Evolutionary conservation across 2,113 vertebrate genomes (phyloP).

Genomic region (Hypocryptadius cinnamomeus): DNA sequence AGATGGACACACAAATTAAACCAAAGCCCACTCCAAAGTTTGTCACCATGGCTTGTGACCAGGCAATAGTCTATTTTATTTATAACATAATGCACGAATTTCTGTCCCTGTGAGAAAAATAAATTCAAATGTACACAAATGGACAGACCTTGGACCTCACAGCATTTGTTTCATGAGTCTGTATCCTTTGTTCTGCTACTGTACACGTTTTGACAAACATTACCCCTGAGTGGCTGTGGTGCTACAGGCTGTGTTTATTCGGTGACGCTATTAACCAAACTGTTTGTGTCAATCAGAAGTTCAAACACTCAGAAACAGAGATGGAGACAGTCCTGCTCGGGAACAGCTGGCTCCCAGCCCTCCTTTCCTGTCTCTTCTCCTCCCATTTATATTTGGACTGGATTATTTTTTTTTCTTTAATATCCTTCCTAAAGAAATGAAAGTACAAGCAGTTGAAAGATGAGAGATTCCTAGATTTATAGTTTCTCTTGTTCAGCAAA

Average conservation of each 20-base stretch:
- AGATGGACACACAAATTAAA: background rate
- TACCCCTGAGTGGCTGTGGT: background rate
- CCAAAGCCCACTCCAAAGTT: background rate
- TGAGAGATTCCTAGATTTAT: background rate
- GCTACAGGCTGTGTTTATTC: background rate
- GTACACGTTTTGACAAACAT: background rate
- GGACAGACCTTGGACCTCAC: background rate
- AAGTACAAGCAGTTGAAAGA: background rate
- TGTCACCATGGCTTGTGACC: background rate
- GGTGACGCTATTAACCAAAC: background rate
- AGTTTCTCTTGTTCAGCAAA: background rate
- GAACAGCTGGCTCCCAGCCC: conserved; percentile 3
- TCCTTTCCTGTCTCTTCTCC: background rate
- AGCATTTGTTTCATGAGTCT: background rate
- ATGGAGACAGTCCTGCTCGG: background rate
- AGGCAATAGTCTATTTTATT: background rate
- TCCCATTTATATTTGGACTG: background rate
- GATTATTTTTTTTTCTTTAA: background rate
- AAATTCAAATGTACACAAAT: background rate
- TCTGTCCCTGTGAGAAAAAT: background rate
- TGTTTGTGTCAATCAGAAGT: conserved; percentile 20
- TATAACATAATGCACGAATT: background rate
- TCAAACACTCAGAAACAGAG: background rate
- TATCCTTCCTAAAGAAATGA: background rate
- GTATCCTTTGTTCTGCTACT: conserved; percentile 17